Base-by-base conservation (phyloP, 2,888 invertebrate species). In the Colostygia pectinataria region DNA sequence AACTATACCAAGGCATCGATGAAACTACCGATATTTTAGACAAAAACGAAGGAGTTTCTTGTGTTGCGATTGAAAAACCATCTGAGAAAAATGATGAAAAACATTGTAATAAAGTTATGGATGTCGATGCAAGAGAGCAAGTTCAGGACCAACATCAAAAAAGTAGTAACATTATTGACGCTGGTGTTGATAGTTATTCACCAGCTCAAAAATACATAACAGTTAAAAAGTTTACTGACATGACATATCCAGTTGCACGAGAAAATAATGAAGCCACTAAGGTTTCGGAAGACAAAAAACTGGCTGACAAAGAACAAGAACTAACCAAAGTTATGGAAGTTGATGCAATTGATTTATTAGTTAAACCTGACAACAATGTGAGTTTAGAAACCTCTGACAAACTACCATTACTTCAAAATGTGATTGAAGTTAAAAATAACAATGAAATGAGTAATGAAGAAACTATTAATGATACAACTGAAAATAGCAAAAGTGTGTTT, bases 261-360 rank as follows among this genome's bases (percentile, higher is more conserved):
- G 15, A 34, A 24, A 24, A 15, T 25, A 18, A 15, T 6, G 31
- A 36, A 31, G 14, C 8, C 12, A 8, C 14, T 4, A 14, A 32
- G 2, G 2, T 10, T 37, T 7, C 24, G 9, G 27, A 9, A 28
- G 10, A 23, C n/a, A 12, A n/a, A 23, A 14, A 31, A 33, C 18
- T 9, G 1, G 10, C 0, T 4, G 25, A 28, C 5, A 12, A 13
- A 33, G 37, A n/a, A 9, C 2, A 32, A 28, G 13, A 10, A 12
- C 12, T n/a, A 29, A 1, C 9, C 32, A 28, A 45, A 20, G 15
- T 9, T 3, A 41, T 41, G 45, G 45, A 51, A 7, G 27, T 45
- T 32, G 28, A 25, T 27, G 23, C 12, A 2, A 9, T 8, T 25
- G 15, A 25, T 10, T 9, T 14, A 9, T 23, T 14, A 33, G 31